phyloP scores from a whole-genome alignment of 2,113 vertebrate genomes.

The Sciurus niger region DNA sequence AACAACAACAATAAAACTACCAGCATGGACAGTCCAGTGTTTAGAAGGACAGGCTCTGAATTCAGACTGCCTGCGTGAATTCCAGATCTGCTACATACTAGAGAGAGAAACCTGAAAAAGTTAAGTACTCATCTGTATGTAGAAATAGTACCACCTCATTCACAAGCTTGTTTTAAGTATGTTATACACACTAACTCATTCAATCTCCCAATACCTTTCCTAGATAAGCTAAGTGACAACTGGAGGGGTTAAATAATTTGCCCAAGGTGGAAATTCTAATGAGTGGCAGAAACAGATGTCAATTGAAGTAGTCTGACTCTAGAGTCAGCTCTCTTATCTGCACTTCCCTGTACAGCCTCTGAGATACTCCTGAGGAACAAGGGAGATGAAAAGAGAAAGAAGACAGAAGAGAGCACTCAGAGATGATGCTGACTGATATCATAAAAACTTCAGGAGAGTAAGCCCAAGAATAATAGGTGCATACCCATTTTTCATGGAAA shows the following conservation, averaged over 20 bases:
- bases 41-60: not conserved
- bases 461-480: not conserved
- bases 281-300: not conserved
- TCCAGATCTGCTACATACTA: not conserved
- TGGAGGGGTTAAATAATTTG: not conserved
- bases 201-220: not conserved
- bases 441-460: not conserved
- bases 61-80: not conserved
- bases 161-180: not conserved
- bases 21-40: not conserved
- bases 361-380: not conserved
- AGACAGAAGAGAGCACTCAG: not conserved
- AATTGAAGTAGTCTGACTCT: not conserved
- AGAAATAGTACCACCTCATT: not conserved
- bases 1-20: not conserved
- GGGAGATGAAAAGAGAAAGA: not conserved
- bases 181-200: slow-evolving; percentile 14
- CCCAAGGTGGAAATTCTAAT: not conserved
- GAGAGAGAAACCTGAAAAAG: not conserved
- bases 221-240: not conserved
- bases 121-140: not conserved
- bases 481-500: not conserved
- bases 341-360: not conserved
- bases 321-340: not conserved
- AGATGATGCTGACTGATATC: not conserved